Conservation (phyloP, 2,797 vertebrate species). For the Ispidina picta region DNA sequence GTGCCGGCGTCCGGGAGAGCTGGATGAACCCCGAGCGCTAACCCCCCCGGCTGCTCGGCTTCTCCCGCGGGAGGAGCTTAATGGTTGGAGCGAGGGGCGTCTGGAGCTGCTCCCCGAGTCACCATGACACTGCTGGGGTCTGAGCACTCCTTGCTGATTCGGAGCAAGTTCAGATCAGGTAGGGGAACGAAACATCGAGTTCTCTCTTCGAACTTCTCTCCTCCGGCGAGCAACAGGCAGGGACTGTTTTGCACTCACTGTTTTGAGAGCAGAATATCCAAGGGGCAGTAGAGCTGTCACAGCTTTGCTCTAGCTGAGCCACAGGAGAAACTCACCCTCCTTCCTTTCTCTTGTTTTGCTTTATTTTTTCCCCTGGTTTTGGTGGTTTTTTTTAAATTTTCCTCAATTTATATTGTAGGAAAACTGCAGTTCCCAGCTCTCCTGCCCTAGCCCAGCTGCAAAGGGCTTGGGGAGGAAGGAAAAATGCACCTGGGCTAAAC, state of each 20-base stretch:
- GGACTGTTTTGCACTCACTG: constrained; percentile 40
- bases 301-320: constrained; percentile 14
- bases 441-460: not conserved
- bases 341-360: not conserved
- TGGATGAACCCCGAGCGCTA: constrained; percentile 74
- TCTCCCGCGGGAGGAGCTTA: constrained; percentile 74
- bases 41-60: constrained; percentile 66
- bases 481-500: constrained; percentile 1
- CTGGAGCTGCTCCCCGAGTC: constrained; percentile 83
- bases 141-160: constrained; percentile 96
- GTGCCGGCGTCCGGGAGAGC: constrained; percentile 48
- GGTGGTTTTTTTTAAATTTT: not conserved
- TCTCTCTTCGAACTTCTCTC: constrained; percentile 70
- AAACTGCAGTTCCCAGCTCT: not conserved
- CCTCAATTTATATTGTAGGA: constrained; percentile 31
- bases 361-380: not conserved
- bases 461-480: constrained; percentile 17
- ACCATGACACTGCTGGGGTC: constrained; percentile 98
- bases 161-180: constrained; percentile 99
- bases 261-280: not conserved
- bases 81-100: constrained; percentile 77
- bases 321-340: constrained; percentile 25
- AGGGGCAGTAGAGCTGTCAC: constrained; percentile 29
- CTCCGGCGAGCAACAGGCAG: not conserved
- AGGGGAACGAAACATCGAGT: constrained; percentile 75